phyloP scores from a whole-genome alignment of 2,113 vertebrate genomes.

The Carollia perspicillata region DNA sequence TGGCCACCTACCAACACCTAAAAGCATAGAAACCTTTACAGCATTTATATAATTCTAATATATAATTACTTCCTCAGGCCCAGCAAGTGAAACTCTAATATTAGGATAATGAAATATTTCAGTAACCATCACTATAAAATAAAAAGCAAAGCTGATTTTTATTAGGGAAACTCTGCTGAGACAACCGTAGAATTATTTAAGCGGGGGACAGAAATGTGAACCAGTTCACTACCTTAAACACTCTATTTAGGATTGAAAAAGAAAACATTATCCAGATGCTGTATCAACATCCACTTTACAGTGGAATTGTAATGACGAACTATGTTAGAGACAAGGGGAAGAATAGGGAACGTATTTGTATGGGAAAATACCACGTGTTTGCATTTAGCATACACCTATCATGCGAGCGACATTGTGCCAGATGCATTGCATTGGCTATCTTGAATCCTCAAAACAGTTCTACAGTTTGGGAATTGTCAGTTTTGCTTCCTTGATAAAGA shows the following conservation, averaged over 20 bases:
- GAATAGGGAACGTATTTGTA: neutral
- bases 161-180: neutral
- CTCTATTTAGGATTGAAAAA: neutral
- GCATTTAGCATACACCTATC: neutral
- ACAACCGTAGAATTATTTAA: slow-evolving; percentile 10
- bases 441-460: neutral
- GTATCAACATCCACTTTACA: neutral
- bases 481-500: neutral
- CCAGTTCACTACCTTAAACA: neutral
- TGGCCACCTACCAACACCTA: neutral
- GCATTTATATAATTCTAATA: neutral
- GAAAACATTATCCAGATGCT: neutral
- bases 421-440: neutral
- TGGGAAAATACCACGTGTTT: neutral
- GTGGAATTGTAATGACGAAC: neutral
- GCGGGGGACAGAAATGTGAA: neutral
- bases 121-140: neutral
- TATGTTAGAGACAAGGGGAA: neutral
- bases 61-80: neutral
- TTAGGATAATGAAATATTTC: neutral
- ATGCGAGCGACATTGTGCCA: neutral
- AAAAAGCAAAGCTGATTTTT: slow-evolving; percentile 23
- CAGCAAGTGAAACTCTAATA: neutral
- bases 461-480: neutral
- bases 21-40: neutral